Evolutionary conservation across 2,113 vertebrate species (phyloP), one percentile per base, ranked within the genome.

Genomic region (Poeciliopsis prolifica): DNA sequence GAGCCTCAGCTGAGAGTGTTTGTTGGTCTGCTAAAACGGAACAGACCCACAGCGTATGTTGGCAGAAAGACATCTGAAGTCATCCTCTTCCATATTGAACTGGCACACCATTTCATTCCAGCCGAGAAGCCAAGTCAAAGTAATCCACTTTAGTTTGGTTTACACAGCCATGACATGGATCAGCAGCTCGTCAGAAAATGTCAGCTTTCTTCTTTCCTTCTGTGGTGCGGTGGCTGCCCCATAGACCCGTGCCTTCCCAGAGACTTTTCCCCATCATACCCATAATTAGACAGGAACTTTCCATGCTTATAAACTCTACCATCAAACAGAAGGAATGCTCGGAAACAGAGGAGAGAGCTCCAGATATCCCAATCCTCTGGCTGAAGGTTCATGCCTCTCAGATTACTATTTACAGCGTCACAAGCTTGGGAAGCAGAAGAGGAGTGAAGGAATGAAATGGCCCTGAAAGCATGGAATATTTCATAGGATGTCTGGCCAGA

Each of bases 211-310:
- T 69, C 48, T 76, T 40, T 80, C 9, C 40, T 77, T 65, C 73
- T 87, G 86, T 22, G 73, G 81, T 86, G 83, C 74, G 72, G 74
- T 3, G 19, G 77, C 77, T 54, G 35, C 71, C 83, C 70, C 68
- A 85, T 54, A 28, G 76, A 58, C 70, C 69, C 65, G 73, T 26
- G 22, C 48, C 88, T 88, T 87, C 85, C 85, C 81, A 82, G 82
- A 89, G 78, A 80, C 71, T 84, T 84, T 86, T 75, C 80, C 88
- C 77, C 74, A 84, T 89, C 26, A 22, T 79, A 86, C 78, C 88
- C 88, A 79, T 90, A 94, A 93, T 93, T 91, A 91, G 71, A 74
- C 54, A 88, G 89, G 86, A 93, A 93, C 87, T 89, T 92, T 93
- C 93, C 91, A 5, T 83, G 74, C 91, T 90, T 74, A 79, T 88